A percentile compares a stretch with the other conserved stretches of the same genome.
phyloP scores from a whole-genome alignment of 2,113 vertebrate genomes.

The Ptilonorhynchus violaceus region DNA sequence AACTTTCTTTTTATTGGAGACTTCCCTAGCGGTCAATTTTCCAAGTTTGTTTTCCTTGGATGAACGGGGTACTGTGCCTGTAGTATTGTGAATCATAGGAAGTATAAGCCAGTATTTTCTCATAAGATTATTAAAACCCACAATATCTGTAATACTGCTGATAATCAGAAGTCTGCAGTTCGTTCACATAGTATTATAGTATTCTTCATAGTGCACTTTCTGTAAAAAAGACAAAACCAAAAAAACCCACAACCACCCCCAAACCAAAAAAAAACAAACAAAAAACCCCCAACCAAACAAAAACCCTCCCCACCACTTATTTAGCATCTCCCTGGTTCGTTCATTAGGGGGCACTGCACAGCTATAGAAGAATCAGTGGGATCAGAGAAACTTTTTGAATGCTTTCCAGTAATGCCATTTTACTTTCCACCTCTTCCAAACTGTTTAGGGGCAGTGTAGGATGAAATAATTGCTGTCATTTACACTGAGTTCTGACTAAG shows the following conservation, averaged over 20 bases:
- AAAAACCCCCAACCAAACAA: background rate
- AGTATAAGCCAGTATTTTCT: background rate
- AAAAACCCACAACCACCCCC: background rate
- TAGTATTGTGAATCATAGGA: background rate
- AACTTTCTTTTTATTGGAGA: background rate
- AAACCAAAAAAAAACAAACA: background rate
- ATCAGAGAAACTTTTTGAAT: background rate
- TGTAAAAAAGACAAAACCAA: background rate
- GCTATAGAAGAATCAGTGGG: background rate
- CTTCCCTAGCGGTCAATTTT: background rate
- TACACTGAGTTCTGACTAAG: background rate
- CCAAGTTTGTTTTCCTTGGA: background rate
- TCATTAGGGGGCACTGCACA: constrained; percentile 40
- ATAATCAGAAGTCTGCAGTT: background rate
- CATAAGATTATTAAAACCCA: background rate
- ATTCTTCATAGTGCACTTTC: background rate
- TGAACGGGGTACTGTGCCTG: background rate
- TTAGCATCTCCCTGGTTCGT: background rate
- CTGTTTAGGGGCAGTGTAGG: background rate
- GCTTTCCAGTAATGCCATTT: background rate
- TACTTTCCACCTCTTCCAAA: background rate
- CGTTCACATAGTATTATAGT: background rate
- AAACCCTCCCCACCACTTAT: no score
- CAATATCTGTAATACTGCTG: background rate
- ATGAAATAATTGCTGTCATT: background rate